These are phyloP conservation scores for Holothuria glaberrima DNA, from an alignment of 35 echinoderm and acorn worm genomes.

Conservation along the genomic window DNA sequence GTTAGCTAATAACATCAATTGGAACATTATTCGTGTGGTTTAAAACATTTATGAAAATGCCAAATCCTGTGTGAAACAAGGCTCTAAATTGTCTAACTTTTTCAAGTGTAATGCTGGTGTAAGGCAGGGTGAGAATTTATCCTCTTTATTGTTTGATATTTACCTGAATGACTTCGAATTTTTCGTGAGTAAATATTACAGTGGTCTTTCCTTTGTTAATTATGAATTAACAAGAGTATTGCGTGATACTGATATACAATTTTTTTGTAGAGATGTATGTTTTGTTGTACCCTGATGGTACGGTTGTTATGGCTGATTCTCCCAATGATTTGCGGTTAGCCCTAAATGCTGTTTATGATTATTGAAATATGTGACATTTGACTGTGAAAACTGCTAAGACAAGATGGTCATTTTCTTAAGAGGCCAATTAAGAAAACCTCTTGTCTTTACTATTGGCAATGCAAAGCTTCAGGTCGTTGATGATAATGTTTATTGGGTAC, in stretches of 20 bases:
- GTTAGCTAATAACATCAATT: constrained; percentile 47
- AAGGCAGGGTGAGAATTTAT: constrained; percentile 24
- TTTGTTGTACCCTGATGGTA: neutral
- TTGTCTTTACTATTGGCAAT: too few relatives aligned
- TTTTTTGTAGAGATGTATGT: neutral
- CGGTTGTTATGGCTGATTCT: neutral
- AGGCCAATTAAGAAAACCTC: neutral
- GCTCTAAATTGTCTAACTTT: neutral
- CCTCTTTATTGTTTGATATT: neutral
- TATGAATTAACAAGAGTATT: neutral
- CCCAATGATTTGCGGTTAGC: neutral
- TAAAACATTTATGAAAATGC: constrained; percentile 47
- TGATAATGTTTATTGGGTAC: neutral
- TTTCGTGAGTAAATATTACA: neutral
- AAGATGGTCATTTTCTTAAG: constrained; percentile 5
- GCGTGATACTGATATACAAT: neutral
- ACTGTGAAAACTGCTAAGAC: constrained; percentile 7
- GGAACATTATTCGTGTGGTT: constrained; percentile 59
- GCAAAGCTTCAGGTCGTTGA: too few relatives aligned
- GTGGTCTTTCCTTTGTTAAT: too few relatives aligned
- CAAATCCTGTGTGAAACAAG: constrained; percentile 30
- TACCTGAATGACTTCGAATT: constrained; percentile 11
- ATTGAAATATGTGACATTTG: neutral
- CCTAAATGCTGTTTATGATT: neutral
- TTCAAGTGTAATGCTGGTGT: constrained; percentile 32